These are phyloP conservation scores for Amphiprion percula DNA, from an alignment of 2,113 vertebrate genomes.

Conservation along the genomic window DNA sequence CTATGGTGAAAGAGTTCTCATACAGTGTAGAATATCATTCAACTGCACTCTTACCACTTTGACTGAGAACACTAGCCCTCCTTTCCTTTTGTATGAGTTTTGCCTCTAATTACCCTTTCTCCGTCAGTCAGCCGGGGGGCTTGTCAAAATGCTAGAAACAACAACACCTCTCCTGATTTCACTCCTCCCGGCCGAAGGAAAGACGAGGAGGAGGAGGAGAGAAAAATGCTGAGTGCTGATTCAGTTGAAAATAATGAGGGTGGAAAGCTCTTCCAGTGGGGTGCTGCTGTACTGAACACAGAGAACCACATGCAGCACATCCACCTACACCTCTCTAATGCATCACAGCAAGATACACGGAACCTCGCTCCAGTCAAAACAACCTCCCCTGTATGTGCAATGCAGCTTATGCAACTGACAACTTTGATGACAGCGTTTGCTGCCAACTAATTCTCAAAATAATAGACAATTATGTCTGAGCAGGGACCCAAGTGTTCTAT, in stretches of 20 bases:
- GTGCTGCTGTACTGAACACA: slow-evolving; percentile 53
- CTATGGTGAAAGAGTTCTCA: neutral
- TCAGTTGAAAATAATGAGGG: slow-evolving; percentile 79
- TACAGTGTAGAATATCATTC: slow-evolving; percentile 35
- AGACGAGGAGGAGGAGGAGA: slow-evolving; percentile 4
- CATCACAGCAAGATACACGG: slow-evolving; percentile 51
- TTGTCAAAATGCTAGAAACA: slow-evolving; percentile 64
- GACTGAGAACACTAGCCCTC: slow-evolving; percentile 32
- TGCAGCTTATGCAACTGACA: slow-evolving; percentile 42
- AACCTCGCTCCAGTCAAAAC: slow-evolving; percentile 53
- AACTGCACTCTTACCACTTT: slow-evolving; percentile 11
- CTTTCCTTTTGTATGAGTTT: slow-evolving; percentile 50
- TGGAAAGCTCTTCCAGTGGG: slow-evolving; percentile 66
- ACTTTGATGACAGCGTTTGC: slow-evolving; percentile 44
- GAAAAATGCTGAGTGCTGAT: slow-evolving; percentile 50
- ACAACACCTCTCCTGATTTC: slow-evolving; percentile 60
- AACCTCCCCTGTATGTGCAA: slow-evolving; percentile 39
- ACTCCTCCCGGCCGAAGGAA: slow-evolving; percentile 36
- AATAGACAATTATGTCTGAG: slow-evolving; percentile 51
- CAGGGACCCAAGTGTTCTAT: slow-evolving; percentile 44
- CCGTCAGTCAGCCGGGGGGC: slow-evolving; percentile 53
- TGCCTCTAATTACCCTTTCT: slow-evolving; percentile 68
- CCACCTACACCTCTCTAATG: slow-evolving; percentile 62
- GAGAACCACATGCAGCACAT: slow-evolving; percentile 65
- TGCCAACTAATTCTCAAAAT: slow-evolving; percentile 50